A percentile compares a stretch with the other conserved stretches of the same genome.
Evolutionary conservation across 2,113 vertebrate genomes (phyloP).

Genomic region (Phylloscopus trochilus): DNA sequence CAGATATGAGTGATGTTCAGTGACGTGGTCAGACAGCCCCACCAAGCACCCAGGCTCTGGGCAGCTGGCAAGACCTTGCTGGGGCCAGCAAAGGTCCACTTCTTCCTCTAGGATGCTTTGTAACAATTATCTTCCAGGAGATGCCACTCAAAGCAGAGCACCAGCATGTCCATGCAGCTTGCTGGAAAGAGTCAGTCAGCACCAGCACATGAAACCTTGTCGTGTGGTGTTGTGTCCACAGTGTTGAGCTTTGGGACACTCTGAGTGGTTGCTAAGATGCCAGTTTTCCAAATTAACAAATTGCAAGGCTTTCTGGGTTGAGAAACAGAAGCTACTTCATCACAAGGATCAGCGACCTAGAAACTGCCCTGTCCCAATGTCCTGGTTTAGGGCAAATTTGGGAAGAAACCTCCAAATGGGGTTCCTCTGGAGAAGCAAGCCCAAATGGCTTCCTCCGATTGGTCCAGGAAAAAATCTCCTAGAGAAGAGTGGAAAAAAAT

Average conservation of each 20-base stretch:
- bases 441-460: no score
- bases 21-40: background rate
- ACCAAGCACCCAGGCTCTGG: background rate
- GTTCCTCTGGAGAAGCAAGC: no score
- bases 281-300: background rate
- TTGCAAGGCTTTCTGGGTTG: background rate
- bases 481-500: no score
- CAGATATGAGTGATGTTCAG: fast-evolving
- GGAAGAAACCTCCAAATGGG: no score
- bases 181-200: background rate
- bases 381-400: no score
- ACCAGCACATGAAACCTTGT: fast-evolving
- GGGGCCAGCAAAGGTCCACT: background rate
- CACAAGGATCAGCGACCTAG: background rate
- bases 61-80: background rate
- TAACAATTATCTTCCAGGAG: background rate
- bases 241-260: background rate
- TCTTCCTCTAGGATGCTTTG: background rate
- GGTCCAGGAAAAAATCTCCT: no score
- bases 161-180: background rate
- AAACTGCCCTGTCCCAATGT: background rate
- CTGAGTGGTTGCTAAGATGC: background rate
- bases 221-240: background rate
- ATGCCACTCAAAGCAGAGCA: background rate
- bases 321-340: background rate